Percentiles rank a stretch among this genome's conserved stretches.
These are phyloP conservation scores for Agriopis aurantiaria DNA, from an alignment of 2,888 invertebrate species.

Conservation along the genomic window DNA sequence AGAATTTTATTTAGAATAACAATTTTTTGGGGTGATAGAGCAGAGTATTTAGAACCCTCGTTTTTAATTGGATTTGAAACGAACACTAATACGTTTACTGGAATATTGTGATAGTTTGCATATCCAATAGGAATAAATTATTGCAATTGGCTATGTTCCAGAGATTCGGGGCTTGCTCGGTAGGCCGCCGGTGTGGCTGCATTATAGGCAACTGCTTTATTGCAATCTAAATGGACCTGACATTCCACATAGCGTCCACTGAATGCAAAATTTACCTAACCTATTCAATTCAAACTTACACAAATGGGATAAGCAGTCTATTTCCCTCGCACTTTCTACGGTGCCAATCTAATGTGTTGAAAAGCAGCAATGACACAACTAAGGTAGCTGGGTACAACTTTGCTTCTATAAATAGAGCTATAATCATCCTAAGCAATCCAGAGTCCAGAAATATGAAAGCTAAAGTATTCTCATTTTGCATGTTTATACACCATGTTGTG, in stretches of 20 bases:
- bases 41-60: no score
- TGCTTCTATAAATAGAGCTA: no score
- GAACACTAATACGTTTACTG: slow-evolving; percentile 30
- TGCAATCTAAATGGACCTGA: slow-evolving; percentile 51
- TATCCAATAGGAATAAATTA: slow-evolving; percentile 44
- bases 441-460: no score
- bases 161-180: slow-evolving; percentile 30
- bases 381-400: no score
- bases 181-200: slow-evolving; percentile 27
- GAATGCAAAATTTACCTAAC: slow-evolving; percentile 37
- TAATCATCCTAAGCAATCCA: no score
- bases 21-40: no score
- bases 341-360: no score
- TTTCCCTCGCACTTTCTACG: no score
- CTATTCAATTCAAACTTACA: neutral
- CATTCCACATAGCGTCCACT: slow-evolving; percentile 46
- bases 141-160: slow-evolving; percentile 56
- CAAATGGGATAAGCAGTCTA: neutral
- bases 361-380: no score
- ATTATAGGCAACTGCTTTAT: slow-evolving; percentile 42
- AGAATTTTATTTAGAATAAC: no score
- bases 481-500: no score
- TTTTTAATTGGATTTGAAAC: slow-evolving; percentile 31
- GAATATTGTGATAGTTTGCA: slow-evolving; percentile 45
- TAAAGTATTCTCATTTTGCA: no score